These are phyloP conservation scores for Sisyra terminalis DNA, from an alignment of 2,888 invertebrate species.

Conservation along the genomic window DNA sequence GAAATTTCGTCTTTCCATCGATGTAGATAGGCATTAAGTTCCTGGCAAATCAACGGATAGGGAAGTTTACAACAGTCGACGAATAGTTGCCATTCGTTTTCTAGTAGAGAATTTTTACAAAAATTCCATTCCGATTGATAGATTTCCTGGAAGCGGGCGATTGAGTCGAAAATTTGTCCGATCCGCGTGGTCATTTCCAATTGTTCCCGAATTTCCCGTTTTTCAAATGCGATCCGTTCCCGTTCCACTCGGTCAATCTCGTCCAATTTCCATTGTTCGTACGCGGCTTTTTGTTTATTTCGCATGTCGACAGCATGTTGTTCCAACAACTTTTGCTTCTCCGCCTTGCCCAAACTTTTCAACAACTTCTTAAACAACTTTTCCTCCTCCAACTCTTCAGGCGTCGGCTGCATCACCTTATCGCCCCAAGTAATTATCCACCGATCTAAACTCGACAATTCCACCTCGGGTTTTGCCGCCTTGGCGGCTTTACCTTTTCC, in stretches of 20 bases:
- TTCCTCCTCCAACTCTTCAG: not conserved
- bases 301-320: not conserved
- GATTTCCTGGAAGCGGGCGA: not conserved
- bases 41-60: not conserved
- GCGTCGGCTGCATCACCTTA: not conserved
- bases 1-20: not conserved
- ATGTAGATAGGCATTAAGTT: not conserved
- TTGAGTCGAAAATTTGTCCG: not conserved
- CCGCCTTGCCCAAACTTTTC: not conserved
- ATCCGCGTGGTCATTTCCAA: not conserved
- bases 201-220: not conserved
- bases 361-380: not conserved
- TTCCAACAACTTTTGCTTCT: not conserved
- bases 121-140: not conserved
- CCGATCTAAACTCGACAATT: too few relatives aligned
- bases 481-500: not conserved
- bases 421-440: too few relatives aligned
- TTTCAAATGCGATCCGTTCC: not conserved
- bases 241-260: not conserved
- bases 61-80: not conserved
- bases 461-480: not conserved
- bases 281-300: not conserved
- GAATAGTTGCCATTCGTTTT: conserved; percentile 1
- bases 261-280: not conserved
- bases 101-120: not conserved